Base-by-base conservation (phyloP, 2,888 invertebrate species). In the Invenusta paracnida region DNA sequence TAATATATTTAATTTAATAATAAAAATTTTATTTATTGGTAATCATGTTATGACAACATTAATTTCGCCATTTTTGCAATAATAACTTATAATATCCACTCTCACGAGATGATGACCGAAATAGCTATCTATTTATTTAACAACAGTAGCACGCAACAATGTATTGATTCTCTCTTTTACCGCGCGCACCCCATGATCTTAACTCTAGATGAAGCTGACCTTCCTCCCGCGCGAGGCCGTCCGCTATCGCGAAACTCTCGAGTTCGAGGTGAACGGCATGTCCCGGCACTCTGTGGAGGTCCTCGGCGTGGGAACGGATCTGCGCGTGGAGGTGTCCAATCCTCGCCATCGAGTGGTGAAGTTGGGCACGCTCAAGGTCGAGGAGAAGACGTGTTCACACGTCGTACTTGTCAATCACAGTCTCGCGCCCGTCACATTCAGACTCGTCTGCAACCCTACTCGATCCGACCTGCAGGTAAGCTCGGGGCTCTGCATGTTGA, bases 201-300 rank as follows among this genome's bases (percentile, higher is more conserved):
- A n/a, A n/a, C n/a, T n/a, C 0, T 29, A 87, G 88, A 28, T 91
- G 91, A 88, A 90, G 89, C 25, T 91, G 11, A 84, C 86, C 27
- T 87, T 87, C 67, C 67, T 85, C 31, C 87, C 87, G 30, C 79
- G 87, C 11, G 86, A 86, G 66, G 67, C 82, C 5, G 84, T 84
- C 31, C 86, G 86, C 23, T 86, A 86, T 86, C 73, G 89, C 25
- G 91, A 91, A 86, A 87, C 84, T 1, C 88, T 92, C n/a, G 88
- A 88, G 23, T 92, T 92, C 89, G 91, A 91, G 88, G 89, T 92
- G 86, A 91, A 92, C 87, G 91, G 91, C 29, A 89, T 91, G 5
- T 90, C 91, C 0, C 89, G 89, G 86, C 90, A 90, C 84, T 89
- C 88, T 28, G 89, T 92, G 1, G 89, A 90, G 81, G 88, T 92